phyloP scores from a whole-genome alignment of 2,888 invertebrate genomes.

The Lucinisca nassula region DNA sequence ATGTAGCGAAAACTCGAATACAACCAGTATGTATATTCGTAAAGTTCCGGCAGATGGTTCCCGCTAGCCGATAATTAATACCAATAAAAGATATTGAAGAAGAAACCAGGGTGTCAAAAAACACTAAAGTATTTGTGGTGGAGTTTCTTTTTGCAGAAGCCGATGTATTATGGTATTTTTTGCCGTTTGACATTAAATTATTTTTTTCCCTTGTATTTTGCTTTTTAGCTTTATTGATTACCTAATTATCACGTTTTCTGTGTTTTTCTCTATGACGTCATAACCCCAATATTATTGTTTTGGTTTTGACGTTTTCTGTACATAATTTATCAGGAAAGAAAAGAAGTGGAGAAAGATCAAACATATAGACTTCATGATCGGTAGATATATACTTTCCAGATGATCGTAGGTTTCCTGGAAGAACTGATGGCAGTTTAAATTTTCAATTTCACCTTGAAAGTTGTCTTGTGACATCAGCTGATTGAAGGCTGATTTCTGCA shows the following conservation, averaged over 20 bases:
- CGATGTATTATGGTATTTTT: no score
- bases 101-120: no score
- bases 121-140: no score
- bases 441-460: background rate
- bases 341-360: background rate
- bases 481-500: background rate
- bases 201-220: no score
- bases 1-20: no score
- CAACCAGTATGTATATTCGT: no score
- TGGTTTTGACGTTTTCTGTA: conserved; percentile 53
- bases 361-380: background rate
- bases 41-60: no score
- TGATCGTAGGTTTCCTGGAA: background rate
- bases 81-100: no score
- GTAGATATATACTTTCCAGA: background rate
- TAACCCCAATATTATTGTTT: conserved; percentile 77
- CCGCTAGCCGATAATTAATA: no score
- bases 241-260: background rate
- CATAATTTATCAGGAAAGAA: background rate
- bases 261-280: conserved; percentile 73
- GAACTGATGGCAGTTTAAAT: background rate
- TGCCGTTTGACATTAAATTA: no score
- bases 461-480: background rate
- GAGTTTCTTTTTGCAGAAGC: no score
- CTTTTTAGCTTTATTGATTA: no score